Evolutionary conservation across 2,888 invertebrate genomes (phyloP), one percentile per base, ranked within the genome.

Genomic region (Andrena marginata): DNA sequence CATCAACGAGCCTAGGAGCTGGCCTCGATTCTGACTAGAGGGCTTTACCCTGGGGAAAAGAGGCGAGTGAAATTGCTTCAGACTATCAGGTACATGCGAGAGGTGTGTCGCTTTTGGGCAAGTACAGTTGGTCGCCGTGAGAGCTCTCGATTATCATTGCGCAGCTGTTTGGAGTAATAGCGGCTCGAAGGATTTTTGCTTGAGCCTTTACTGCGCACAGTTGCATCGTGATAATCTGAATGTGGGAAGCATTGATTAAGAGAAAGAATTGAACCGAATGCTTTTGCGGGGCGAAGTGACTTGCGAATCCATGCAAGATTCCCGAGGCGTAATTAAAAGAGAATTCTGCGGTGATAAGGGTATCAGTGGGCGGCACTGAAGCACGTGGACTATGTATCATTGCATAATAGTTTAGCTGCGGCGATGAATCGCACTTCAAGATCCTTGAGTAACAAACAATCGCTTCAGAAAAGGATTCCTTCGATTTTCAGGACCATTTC

Each of bases 311-410:
- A 64, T 20, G 31, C 16, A 26, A 51, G 5, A 48, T 26, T n/a
- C 10, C 54, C 16, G 60, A 67, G 16, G 54, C 63, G 49, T 65
- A 76, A 82, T 81, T 70, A 70, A 67, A 31, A 74, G 62, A 76
- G 59, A 56, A 74, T 26, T 29, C 59, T 13, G 31, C 26, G 23
- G 29, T 35, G 83, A 84, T 82, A 84, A 84, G 68, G 33, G 20
- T 56, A 70, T 77, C 70, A 62, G 77, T 70, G 56, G 70, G 70
- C 67, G 82, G 70, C 74, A 62, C n/a, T 35, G 63, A 74, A 64
- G 64, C 82, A 78, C 75, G 82, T 72, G 77, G 49, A 72, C 62
- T 54, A 48, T 60, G 71, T 82, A 62, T 70, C 72, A 2, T 78
- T 78, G 82, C 77, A 72, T 60, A 84, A 77, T 74, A 73, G 49